Evolutionary conservation across 2,888 invertebrate genomes (phyloP).

Genomic region (Listrodromus nycthemerus): DNA sequence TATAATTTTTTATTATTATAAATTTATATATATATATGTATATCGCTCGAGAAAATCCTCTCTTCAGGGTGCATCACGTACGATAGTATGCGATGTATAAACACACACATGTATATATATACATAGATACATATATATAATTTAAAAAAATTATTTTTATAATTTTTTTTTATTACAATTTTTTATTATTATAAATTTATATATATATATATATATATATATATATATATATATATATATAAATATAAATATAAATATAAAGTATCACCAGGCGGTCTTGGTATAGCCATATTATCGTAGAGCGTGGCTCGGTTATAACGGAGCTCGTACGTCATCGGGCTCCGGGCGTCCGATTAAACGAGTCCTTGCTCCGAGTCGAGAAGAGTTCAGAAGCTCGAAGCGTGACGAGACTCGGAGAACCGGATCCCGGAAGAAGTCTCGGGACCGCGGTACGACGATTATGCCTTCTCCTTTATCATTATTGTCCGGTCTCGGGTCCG

Average conservation of each 20-base stretch:
- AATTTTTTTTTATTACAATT: too few relatives aligned
- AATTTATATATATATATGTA: too few relatives aligned
- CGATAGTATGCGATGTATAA: constrained; percentile 7
- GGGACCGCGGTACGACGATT: constrained; percentile 45
- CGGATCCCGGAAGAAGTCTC: constrained; percentile 64
- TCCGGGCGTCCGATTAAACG: constrained; percentile 62
- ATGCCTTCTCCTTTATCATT: constrained; percentile 6
- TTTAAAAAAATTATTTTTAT: too few relatives aligned
- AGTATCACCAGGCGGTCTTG: constrained; percentile 46
- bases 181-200: too few relatives aligned
- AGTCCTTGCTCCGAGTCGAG: constrained; percentile 57
- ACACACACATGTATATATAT: neutral
- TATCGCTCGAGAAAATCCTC: neutral
- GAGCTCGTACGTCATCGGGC: constrained; percentile 69
- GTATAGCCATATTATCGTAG: constrained; percentile 57
- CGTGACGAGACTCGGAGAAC: constrained; percentile 64
- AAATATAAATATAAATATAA: neutral
- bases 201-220: neutral
- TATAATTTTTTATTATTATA: too few relatives aligned
- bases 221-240: neutral
- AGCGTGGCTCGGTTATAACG: constrained; percentile 58
- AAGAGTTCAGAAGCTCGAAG: constrained; percentile 57
- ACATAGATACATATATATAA: neutral
- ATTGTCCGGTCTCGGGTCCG: neutral
- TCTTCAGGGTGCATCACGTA: constrained; percentile 39